Evolutionary conservation across 2,888 invertebrate species (phyloP), one percentile per base, ranked within the genome.

Genomic region (Sipha maydis): DNA sequence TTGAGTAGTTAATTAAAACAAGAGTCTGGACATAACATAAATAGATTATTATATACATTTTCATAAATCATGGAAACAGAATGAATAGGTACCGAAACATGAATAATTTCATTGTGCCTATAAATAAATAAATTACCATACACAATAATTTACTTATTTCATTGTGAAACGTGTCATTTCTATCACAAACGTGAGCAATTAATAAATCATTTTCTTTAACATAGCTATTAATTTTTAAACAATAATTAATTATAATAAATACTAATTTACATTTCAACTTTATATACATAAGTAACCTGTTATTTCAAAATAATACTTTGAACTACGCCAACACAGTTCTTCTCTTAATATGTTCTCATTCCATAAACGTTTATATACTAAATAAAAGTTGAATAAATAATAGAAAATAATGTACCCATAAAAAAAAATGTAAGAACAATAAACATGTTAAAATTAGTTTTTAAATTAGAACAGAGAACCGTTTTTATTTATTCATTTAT

Each of bases 1-100:
- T 69, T 80, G 41, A 80, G 67, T 69, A 69, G 41, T 56, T 79
- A 79, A 76, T 76, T 76, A 48, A 76, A 76, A 76, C 48, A 48
- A 76, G 48, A 76, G n/a, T 5, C 9, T 75, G 41, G 41, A 75
- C 41, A 75, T 38, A 21, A 75, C 41, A 34, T 76, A 76, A 76
- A 76, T 76, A 76, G n/a, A 76, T 76, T 76, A 41, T 48, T 48
- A 76, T 76, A 48, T 48, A 76, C n/a, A 48, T 76, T 48, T 76
- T 76, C n/a, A 38, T 75, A 76, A n/a, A n/a, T 76, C 48, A 9
- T 76, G 3, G 48, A 76, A n/a, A 48, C 38, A 75, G 38, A 75
- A 80, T 80, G 61, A 80, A 67, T 34, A 34, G 34, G 34, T 67
- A 67, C 34, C n/a, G 38, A 67, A 3, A n/a, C n/a, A 67, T n/a